Evolutionary conservation across 23 tunicate genomes (phyloP), one percentile per base, ranked within the genome.

Genomic region (Clavelina lepadiformis): DNA sequence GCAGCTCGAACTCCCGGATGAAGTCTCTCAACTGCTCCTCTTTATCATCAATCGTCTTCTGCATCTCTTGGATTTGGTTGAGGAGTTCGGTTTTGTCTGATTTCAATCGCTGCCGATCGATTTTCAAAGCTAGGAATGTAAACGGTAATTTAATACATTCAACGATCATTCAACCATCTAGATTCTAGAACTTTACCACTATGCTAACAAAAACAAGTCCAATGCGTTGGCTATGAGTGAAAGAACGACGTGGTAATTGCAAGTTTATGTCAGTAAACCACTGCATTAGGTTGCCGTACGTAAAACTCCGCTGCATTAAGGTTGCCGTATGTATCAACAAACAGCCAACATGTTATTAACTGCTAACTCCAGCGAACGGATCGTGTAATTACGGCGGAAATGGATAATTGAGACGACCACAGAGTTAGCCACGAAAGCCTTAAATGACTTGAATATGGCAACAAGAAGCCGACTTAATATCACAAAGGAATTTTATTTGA

Each of bases 21-120:
- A 89, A 89, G 20, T 76, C 76, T 36, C 89, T 52, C n/a, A 89
- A 63, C 56, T 89, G 88, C 31, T 81, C 89, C 55, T 89, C 97
- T 51, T 89, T 89, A 26, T 89, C 97, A 34, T 89, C 89, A 18
- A 81, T 67, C n/a, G 83, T 71, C 73, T 75, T 75, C 38, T 76
- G 97, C 74, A 81, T 73, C 54, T 81, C 89, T 21, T 89, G 74
- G 19, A 81, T 67, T 46, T 81, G 89, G 38, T 50, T 55, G 20
- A 89, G 77, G 2, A 81, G 65, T 36, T 81, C 97, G 30, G 31
- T 20, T 47, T 75, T 89, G 28, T 89, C 97, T 8, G 53, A 55
- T 61, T 72, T 78, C 41, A 87, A 37, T 24, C 77, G 58, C 46
- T 44, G 52, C 51, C 77, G 55, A 53, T 87, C 96, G 66, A 38